phyloP scores from a whole-genome alignment of 2,113 vertebrate species.

The Garra rufa region DNA sequence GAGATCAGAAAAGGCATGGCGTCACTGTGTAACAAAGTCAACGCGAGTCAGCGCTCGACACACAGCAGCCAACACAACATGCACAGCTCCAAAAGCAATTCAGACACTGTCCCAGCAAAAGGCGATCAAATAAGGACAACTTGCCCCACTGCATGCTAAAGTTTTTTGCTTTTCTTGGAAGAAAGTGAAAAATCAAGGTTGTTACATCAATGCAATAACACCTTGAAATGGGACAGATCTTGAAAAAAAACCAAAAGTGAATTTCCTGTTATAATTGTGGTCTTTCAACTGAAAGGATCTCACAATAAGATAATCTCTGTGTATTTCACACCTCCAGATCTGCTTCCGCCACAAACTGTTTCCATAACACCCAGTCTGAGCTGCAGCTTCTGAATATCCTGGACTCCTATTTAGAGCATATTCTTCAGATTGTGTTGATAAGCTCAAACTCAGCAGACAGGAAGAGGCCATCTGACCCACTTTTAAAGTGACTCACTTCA shows the following conservation, averaged over 20 bases:
- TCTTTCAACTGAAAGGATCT: not conserved
- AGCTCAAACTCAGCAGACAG: not conserved
- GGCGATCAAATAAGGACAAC: not conserved
- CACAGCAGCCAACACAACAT: constrained; percentile 59
- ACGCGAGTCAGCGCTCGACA: not conserved
- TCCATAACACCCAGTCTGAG: not conserved
- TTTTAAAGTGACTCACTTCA: not conserved
- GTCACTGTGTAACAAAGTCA: constrained; percentile 54
- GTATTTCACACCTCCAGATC: not conserved
- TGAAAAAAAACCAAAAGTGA: not conserved
- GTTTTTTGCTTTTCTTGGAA: not conserved
- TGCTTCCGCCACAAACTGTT: not conserved
- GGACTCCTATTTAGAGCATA: not conserved
- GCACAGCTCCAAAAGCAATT: constrained; percentile 58
- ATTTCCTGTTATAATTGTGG: not conserved
- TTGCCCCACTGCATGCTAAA: not conserved
- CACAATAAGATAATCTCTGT: not conserved
- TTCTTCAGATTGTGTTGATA: not conserved
- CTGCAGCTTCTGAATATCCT: not conserved
- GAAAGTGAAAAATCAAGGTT: not conserved
- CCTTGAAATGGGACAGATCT: not conserved
- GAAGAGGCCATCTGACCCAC: not conserved
- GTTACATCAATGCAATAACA: not conserved
- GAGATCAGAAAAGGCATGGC: constrained; percentile 68
- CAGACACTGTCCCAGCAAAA: not conserved